Percentiles rank a stretch among this genome's conserved stretches.
Conservation (phyloP, 1,140 invertebrate genomes). For the Drosophila micromelanica region DNA sequence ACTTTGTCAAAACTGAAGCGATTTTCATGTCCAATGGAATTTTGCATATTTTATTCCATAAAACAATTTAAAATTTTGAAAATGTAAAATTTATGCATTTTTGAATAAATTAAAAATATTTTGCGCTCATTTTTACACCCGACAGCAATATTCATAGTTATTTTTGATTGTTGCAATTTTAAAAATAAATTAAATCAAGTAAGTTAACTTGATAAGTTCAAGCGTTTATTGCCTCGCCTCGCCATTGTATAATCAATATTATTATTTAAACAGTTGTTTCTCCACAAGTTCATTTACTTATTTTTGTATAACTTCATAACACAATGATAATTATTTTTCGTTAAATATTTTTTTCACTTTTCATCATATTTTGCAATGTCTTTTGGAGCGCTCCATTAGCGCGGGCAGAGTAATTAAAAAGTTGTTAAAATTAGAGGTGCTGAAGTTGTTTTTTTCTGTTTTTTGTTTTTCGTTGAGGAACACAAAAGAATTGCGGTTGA, state of each 20-base stretch:
- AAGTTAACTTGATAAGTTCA: background rate
- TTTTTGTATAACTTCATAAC: slow-evolving; percentile 16
- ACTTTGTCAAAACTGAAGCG: too few relatives aligned
- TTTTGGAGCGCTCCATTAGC: slow-evolving; percentile 60
- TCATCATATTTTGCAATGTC: slow-evolving; percentile 56
- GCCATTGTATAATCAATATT: slow-evolving; percentile 57
- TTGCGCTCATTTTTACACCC: too few relatives aligned
- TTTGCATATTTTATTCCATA: background rate
- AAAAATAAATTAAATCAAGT: slow-evolving; percentile 39
- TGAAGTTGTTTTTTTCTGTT: slow-evolving; percentile 20
- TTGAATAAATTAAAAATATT: too few relatives aligned
- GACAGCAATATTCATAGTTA: background rate
- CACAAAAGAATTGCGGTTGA: slow-evolving; percentile 72
- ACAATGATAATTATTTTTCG: slow-evolving; percentile 61
- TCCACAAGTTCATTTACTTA: slow-evolving; percentile 65
- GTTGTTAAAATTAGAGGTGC: slow-evolving; percentile 52
- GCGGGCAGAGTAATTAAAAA: slow-evolving; percentile 68
- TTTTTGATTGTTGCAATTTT: slow-evolving; percentile 8
- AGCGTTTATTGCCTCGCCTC: background rate
- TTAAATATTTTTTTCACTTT: slow-evolving; percentile 43
- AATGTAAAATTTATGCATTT: too few relatives aligned
- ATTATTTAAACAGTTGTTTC: slow-evolving; percentile 60
- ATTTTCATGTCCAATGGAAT: background rate
- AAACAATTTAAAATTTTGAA: too few relatives aligned
- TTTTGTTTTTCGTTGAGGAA: slow-evolving; percentile 14